Base-by-base conservation (phyloP, 2,888 invertebrate genomes). In the Polydrusus pterygomalis region DNA sequence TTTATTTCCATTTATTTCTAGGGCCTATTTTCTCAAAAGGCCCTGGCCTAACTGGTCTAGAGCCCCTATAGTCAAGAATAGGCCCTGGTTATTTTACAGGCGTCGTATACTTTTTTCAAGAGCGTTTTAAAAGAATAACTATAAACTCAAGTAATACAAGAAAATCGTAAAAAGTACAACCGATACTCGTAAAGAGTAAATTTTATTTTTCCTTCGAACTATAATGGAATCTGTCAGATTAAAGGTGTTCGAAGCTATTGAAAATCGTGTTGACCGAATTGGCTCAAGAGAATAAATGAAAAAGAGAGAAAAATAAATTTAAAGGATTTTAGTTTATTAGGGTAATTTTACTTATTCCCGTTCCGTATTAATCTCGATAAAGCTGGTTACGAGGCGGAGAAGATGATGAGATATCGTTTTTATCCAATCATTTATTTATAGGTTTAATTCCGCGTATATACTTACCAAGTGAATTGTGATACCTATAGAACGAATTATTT, bases 201-300 rank as follows among this genome's bases (percentile, higher is more conserved):
- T 68, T 74, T 62, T 75, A 77, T 71, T 71, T 69, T 71, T 74
- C 62, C 56, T 34, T 58, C 47, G 40, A 45, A 69, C 67, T 65
- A 75, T 75, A 60, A 72, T 70, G 64, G 72, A 75, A 70, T 75
- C 75, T 75, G 72, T 72, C 69, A 71, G 75, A 75, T 75, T 75
- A 75, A 75, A 75, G 70, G 75, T 71, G 71, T 75, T 75, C 54
- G 20, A 11, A 54, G 71, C 64, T 67, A 71, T 71, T 71, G 75
- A 63, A 70, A 75, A 45, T 65, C 68, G 75, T 67, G 71, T 71
- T 62, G 75, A 68, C 68, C 68, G 63, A 74, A 74, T 74, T 74
- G 74, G 62, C 68, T 70, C 60, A 43, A 18, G 25, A 20, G 20
- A 17, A 68, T 40, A 43, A 49, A 62, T 2, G 34, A 18, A 56